Conservation (phyloP, 2,113 vertebrate genomes). For the Laterallus jamaicensis region DNA sequence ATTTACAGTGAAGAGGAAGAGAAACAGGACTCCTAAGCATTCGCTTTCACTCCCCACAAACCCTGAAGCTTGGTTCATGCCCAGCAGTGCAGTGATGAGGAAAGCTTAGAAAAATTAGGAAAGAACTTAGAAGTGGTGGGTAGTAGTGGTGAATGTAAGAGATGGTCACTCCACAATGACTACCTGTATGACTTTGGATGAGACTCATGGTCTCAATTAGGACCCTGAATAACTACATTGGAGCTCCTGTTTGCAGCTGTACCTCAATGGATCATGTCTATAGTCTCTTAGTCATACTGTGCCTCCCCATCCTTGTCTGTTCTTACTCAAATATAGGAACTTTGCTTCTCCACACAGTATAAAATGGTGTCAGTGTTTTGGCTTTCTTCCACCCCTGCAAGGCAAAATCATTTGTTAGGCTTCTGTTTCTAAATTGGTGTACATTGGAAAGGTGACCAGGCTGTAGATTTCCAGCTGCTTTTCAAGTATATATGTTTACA, state of each 20-base stretch:
- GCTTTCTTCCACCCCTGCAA: neutral
- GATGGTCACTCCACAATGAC: neutral
- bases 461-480: neutral
- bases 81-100: neutral
- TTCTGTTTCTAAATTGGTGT: neutral
- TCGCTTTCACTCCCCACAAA: fast-evolving
- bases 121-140: neutral
- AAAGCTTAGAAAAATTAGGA: neutral
- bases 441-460: neutral
- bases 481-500: neutral
- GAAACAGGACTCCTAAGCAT: neutral
- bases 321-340: neutral
- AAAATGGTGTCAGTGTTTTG: neutral
- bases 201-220: neutral
- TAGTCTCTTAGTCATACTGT: neutral
- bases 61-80: neutral
- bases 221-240: neutral
- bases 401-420: neutral
- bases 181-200: neutral
- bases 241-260: neutral
- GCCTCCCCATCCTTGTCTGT: neutral
- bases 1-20: neutral
- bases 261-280: neutral
- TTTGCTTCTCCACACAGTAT: neutral
- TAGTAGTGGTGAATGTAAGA: neutral